Evolutionary conservation across 2,113 vertebrate species (phyloP), one percentile per base, ranked within the genome.

Genomic region (Gnathonemus longibarbis): DNA sequence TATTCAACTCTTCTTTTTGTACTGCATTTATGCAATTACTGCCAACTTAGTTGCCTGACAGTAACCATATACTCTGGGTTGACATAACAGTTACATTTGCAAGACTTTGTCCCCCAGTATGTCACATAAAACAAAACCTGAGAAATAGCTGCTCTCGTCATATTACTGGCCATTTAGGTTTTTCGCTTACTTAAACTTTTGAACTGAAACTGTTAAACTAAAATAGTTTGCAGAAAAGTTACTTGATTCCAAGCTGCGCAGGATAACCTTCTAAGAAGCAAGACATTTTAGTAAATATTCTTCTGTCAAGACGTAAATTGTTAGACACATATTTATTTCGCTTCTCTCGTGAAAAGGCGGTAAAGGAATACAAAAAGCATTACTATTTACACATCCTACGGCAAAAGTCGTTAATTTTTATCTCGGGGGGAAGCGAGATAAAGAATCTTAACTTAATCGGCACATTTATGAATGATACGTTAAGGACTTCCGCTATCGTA

Each of bases 1-100:
- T 74, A 87, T 49, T 27, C 53, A 48, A 35, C 88, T 58, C 49
- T 62, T 93, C 91, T 92, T 92, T 92, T 49, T n/a, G 84, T 86
- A 74, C 53, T 35, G 39, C 50, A 50, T 70, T 87, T 74, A 87
- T 39, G 56, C 42, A 62, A 49, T 83, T 84, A 31, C 13, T 13
- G 77, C 35, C 35, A 39, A 56, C 50, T n/a, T 85, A 42, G 42
- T 27, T 56, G 13, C 62, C 21, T 45, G 58, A 52, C 53, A 62
- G 74, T 74, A 58, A 84, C 74, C 35, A 31, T 89, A 39, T 62
- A 45, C 21, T 31, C 39, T 31, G 49, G 42, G 53, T 90, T 21
- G 52, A 90, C n/a, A 62, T 13, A 11, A 48, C 27, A 31, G n/a
- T 27, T 21, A 80, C n/a, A 80, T 80, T 19, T 19, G 35, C 35